Evolutionary conservation across 1,140 invertebrate genomes (phyloP).

Genomic region (Euura lappo): DNA sequence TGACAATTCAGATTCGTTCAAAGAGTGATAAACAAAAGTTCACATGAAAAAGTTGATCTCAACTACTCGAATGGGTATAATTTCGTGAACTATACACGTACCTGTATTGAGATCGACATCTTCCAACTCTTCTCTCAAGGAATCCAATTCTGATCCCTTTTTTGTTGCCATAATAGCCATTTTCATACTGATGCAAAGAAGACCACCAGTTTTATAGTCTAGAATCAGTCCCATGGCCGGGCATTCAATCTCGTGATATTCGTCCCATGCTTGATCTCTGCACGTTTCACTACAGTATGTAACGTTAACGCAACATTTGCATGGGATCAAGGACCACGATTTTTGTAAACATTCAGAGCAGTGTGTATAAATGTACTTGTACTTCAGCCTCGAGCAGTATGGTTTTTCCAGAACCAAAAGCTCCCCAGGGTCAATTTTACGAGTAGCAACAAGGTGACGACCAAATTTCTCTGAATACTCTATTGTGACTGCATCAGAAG

Average conservation of each 20-base stretch:
- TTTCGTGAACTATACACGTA: neutral
- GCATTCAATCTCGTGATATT: no score
- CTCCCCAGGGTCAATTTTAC: slow-evolving; percentile 73
- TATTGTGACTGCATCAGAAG: slow-evolving; percentile 44
- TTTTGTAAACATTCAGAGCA: slow-evolving; percentile 78
- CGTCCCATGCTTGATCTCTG: no score
- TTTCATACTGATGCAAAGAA: neutral
- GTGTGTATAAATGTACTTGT: slow-evolving; percentile 65
- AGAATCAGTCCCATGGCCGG: neutral
- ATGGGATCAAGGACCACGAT: slow-evolving; percentile 67
- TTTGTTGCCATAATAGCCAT: neutral
- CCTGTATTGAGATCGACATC: neutral
- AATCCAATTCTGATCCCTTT: neutral
- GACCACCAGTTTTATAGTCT: neutral
- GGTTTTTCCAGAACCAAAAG: slow-evolving; percentile 78
- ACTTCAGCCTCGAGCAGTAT: slow-evolving; percentile 71
- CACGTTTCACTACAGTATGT: slow-evolving; percentile 65
- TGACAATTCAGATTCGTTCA: neutral
- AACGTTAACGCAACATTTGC: slow-evolving; percentile 66
- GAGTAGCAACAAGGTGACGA: slow-evolving; percentile 66
- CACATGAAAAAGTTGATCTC: neutral
- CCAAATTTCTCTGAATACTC: slow-evolving; percentile 64
- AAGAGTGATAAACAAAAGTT: neutral
- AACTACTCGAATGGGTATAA: neutral
- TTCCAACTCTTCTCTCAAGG: neutral